Base-by-base conservation (phyloP, 2,113 vertebrate species). In the Lophura nycthemera region DNA sequence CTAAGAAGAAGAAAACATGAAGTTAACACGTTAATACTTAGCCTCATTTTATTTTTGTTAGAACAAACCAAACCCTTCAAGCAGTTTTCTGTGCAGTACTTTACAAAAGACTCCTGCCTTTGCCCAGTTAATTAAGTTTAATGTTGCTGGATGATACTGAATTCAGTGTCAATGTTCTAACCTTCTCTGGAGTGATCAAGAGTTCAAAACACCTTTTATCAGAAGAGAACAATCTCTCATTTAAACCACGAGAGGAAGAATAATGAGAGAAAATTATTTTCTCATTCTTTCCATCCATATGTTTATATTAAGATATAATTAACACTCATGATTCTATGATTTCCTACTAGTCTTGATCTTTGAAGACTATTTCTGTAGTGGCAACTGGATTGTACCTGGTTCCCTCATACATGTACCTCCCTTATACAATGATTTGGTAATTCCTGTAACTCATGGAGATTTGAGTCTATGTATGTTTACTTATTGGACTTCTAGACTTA, bases 1-100 rank as follows among this genome's bases (percentile, higher is more conserved):
- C 99, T 99, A 93, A 81, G 83, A 48, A 92, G 64, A 93, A 97
- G 95, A 96, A 91, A 93, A 34, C 90, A 96, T 17, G 52, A 83
- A 88, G 80, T 96, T 93, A 97, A 93, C 66, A 84, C 45, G 36
- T 88, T 80, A 92, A 83, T 20, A 81, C 27, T 69, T 34, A 67
- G 57, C 47, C 42, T 92, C 13, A 19, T 72, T 83, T 83, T 38
- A 71, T 14, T 19, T 79, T 21, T 77, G 18, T 83, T 74, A 63
- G 29, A 89, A 70, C 52, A 89, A 87, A 83, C 13, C 74, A 73
- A 92, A 75, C 42, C 21, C 29, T 60, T 88, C 50, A 86, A 83
- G 69, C 61, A 74, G 27, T 25, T 63, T 80, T 63, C 79, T 3
- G 3, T 75, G 69, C 57, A 48, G 30, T 29, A 30, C 56, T 52